These are phyloP conservation scores for Bombus cullumanus DNA, from an alignment of 1,140 invertebrate species.

Conservation along the genomic window DNA sequence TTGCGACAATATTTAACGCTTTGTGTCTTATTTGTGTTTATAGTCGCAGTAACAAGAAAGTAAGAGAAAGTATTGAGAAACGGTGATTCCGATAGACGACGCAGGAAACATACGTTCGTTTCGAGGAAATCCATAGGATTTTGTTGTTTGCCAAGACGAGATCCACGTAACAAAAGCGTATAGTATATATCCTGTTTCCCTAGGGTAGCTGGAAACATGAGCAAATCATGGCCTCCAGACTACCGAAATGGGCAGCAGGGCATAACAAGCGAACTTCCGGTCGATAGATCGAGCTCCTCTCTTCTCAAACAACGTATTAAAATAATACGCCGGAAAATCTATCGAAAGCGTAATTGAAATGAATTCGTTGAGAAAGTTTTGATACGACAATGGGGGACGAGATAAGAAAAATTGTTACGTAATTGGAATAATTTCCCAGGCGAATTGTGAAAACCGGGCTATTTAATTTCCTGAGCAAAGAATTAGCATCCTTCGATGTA, in stretches of 20 bases:
- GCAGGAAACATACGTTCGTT: background rate
- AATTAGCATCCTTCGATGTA: background rate
- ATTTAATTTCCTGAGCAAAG: background rate
- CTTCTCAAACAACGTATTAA: background rate
- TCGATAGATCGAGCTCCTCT: conserved; percentile 8
- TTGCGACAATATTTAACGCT: background rate
- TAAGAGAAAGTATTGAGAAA: background rate
- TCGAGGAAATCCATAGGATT: conserved; percentile 19
- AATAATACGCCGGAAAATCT: no score
- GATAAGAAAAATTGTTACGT: background rate
- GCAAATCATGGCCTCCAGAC: conserved; percentile 38
- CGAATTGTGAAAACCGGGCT: background rate
- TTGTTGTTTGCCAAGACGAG: background rate
- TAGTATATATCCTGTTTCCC: background rate
- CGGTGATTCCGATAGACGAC: background rate
- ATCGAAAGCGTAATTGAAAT: background rate
- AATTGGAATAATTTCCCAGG: background rate
- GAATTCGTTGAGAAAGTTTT: background rate
- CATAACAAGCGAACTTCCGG: conserved; percentile 41
- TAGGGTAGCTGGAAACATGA: background rate
- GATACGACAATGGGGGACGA: background rate
- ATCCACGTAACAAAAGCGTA: background rate
- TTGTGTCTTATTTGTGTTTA: background rate
- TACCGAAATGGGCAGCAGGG: conserved; percentile 19
- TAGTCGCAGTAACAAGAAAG: background rate